Base-by-base conservation (phyloP, 2,888 invertebrate genomes). In the Xestobium rufovillosum region DNA sequence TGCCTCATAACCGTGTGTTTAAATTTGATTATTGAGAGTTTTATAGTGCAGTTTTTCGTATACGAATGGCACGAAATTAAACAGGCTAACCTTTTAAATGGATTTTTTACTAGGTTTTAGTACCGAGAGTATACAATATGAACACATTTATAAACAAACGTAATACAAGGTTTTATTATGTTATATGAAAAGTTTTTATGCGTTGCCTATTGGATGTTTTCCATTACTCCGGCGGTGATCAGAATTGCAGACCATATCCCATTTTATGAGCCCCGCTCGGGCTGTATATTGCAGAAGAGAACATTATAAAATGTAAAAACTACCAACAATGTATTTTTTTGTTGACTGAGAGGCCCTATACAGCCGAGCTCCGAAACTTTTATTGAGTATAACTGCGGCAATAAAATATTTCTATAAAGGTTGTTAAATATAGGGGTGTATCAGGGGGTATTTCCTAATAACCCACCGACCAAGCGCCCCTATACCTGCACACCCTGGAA, bases 301-400 rank as follows among this genome's bases (percentile, higher is more conserved):
- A 61, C 60, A 60, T 61, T 61, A 62, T 60, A 61, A 61, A 61
- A 59, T 60, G 60, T 61, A 60, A 60, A 61, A 61, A 62, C 59
- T 58, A 56, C 59, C 57, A 51, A 62, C 61, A 59, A 56, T 60
- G 60, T 61, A 58, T 36, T 49, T 55, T 59, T 56, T 57, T 52
- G 50, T 52, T 53, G 52, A 52, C 50, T 49, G 52, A 52, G 51
- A 48, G 50, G 49, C 52, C 50, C 36, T 44, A 38, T n/a, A n/a
- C 44, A 39, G 43, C 39, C 31, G 43, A 45, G 51, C 49, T 43
- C 43, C 48, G 50, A 57, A 58, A 57, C 51, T 59, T 60, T 61
- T 60, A 60, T 60, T 55, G 59, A 46, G 43, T 48, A 54, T 57
- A 56, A 56, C 53, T 40, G 44, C 33, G 45, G 57, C 53, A 56